Conservation (phyloP, 2,113 vertebrate species). For the Struthidea cinerea region DNA sequence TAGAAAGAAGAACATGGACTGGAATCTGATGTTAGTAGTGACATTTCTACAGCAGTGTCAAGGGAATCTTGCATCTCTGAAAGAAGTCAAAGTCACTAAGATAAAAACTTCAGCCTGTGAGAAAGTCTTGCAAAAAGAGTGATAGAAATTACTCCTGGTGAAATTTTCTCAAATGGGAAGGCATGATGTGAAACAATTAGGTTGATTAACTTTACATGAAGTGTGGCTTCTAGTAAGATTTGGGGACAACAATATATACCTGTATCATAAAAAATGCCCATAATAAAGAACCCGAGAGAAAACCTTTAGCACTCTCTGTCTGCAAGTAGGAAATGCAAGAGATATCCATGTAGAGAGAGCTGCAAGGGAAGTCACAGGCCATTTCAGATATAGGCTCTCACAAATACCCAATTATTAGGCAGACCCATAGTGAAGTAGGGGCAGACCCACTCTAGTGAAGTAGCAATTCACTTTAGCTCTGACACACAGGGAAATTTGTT, state of each 20-base stretch:
- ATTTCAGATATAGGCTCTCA: neutral
- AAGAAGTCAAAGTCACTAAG: neutral
- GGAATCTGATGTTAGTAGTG: neutral
- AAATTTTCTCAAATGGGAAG: neutral
- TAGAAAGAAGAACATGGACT: neutral
- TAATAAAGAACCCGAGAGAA: neutral
- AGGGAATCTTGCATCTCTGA: neutral
- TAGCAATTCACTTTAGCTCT: neutral
- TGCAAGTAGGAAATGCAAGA: neutral
- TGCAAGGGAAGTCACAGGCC: neutral
- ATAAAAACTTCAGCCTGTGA: neutral
- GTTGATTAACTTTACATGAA: neutral
- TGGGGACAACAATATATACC: neutral
- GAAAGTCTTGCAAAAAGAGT: neutral
- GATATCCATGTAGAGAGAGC: neutral
- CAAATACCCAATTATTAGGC: neutral
- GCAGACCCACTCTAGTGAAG: neutral
- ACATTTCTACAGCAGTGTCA: neutral
- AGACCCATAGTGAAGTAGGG: neutral
- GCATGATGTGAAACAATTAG: neutral
- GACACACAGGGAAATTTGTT: neutral
- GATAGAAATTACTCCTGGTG: neutral
- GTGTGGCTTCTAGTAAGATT: neutral
- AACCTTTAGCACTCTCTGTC: neutral
- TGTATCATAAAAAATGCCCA: neutral